Conservation (phyloP, 1,140 invertebrate genomes). For the Brachionus rubens region DNA sequence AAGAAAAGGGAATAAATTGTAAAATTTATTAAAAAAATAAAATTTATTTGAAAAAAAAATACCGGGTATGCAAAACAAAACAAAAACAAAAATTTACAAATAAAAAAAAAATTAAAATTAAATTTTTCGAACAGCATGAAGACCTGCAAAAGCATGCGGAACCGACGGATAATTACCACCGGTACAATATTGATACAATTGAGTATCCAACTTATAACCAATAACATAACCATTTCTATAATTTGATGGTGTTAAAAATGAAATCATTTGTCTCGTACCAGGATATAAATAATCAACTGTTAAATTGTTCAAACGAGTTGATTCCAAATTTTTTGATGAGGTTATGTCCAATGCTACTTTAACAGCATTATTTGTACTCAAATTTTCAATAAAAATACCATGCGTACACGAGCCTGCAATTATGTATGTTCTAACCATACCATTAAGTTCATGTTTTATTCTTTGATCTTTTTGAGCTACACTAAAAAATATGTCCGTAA, state of each 20-base stretch:
- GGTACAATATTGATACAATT: conserved; percentile 27
- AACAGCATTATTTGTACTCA: conserved; percentile 27
- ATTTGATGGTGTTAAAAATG: conserved; percentile 21
- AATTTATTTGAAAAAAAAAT: not conserved
- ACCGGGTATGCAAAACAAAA: conserved; percentile 36
- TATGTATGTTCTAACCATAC: conserved; percentile 20
- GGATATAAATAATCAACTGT: conserved; percentile 33
- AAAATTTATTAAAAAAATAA: not conserved
- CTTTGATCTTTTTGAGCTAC: conserved; percentile 2
- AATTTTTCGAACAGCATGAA: conserved; percentile 23
- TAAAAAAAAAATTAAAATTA: not conserved
- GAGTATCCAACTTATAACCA: conserved; percentile 35
- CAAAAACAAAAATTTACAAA: conserved; percentile 7
- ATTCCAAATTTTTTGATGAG: conserved; percentile 36
- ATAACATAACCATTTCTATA: conserved; percentile 23
- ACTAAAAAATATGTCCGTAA: conserved; percentile 34
- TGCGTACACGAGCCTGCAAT: conserved; percentile 35
- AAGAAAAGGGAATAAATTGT: not conserved
- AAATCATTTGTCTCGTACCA: conserved; percentile 2
- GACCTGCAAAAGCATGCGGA: conserved; percentile 14
- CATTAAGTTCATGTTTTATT: conserved; percentile 16
- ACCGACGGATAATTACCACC: conserved; percentile 25
- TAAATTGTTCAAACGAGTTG: not conserved
- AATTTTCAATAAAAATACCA: conserved; percentile 42
- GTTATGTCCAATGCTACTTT: conserved; percentile 22